A percentile compares a stretch with the other conserved stretches of the same genome.
phyloP scores from a whole-genome alignment of 2,797 vertebrate species.

The Phalanger gymnotis region DNA sequence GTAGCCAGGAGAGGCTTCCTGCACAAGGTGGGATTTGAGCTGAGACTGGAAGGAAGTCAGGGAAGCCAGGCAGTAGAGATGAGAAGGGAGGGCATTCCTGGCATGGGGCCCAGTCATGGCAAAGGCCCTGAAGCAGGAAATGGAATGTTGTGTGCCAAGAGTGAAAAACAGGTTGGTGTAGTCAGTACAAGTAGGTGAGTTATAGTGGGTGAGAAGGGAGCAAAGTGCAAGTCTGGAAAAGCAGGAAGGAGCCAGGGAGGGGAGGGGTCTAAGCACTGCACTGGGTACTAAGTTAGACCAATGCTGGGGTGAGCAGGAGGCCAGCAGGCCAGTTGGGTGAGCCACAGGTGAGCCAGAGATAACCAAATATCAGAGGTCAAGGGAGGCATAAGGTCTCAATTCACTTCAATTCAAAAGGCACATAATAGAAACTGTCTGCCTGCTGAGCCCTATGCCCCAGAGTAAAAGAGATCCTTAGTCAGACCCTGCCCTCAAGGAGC shows the following conservation, averaged over 20 bases:
- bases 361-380: background rate
- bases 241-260: background rate
- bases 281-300: background rate
- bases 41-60: background rate
- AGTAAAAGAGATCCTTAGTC: background rate
- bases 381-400: background rate
- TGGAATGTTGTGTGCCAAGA: background rate
- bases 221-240: background rate
- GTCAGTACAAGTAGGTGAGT: background rate
- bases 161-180: background rate
- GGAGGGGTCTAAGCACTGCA: background rate
- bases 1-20: background rate
- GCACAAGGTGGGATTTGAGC: background rate
- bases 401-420: background rate
- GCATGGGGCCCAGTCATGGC: background rate
- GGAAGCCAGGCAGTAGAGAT: background rate
- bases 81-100: background rate
- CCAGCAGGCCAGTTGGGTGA: background rate
- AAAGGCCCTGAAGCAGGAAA: background rate
- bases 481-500: background rate
- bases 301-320: background rate
- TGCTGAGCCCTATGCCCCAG: background rate
- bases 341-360: background rate
- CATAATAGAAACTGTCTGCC: background rate
- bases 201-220: background rate